Evolutionary conservation across 2,888 invertebrate genomes (phyloP), one percentile per base, ranked within the genome.

Genomic region (Thecocarcelia acutangulata): DNA sequence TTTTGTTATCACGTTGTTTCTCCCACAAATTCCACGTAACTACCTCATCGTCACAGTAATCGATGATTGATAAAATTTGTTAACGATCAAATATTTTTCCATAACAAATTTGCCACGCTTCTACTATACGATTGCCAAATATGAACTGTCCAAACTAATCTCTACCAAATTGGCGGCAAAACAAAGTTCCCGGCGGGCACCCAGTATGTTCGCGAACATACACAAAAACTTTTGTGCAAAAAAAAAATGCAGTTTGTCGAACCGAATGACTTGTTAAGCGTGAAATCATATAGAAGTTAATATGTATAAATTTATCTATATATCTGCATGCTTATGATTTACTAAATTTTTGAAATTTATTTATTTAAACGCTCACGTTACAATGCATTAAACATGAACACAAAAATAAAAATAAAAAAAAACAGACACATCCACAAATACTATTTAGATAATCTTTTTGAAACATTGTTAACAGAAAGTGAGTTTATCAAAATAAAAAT

Each of bases 191-290:
- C n/a, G n/a, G n/a, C n/a, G n/a, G n/a, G n/a, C n/a, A n/a, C n/a
- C n/a, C n/a, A n/a, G 24, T 50, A 24, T 12, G 1, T 48, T n/a
- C n/a, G n/a, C n/a, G n/a, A n/a, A 11, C 3, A 21, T 21, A 24
- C 24, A 24, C 3, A 13, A 19, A 21, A 15, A 15, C 15, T 15
- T 63, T 48, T 21, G 24, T 48, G n/a, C 37, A 54, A 24, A 44
- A 21, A 68, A 37, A 24, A 54, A 24, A 28, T 72, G 42, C 69
- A 81, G 77, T 73, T 81, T 77, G 69, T 64, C 77, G 77, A 77
- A 81, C 73, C 48, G 48, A 58, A 58, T 50, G 21, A 70, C 11
- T 78, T 61, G 24, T 40, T 76, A 52, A 73, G 73, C 77, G 54
- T 81, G 73, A 63, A 69, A 61, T 80, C 64, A 33, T n/a, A 76